Conservation (phyloP, 2,113 vertebrate genomes). For the Zeus faber region DNA sequence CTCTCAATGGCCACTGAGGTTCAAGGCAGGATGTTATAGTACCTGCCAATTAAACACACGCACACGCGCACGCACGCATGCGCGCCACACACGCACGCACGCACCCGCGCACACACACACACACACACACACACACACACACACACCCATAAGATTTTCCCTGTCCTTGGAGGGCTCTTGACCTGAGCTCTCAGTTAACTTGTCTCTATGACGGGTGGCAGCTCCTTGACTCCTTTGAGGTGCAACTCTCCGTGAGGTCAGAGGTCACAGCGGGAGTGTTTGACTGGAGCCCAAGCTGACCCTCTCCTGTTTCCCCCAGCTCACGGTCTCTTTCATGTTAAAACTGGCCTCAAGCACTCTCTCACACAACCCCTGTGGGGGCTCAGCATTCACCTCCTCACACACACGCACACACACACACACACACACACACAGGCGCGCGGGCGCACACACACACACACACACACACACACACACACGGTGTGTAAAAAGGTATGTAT, state of each 20-base stretch:
- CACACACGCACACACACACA: slow-evolving; percentile 20
- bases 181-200: slow-evolving; percentile 51
- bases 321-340: slow-evolving; percentile 66
- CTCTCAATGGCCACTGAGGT: background rate
- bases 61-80: too few relatives aligned
- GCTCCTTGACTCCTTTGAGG: slow-evolving; percentile 61
- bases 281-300: slow-evolving; percentile 61
- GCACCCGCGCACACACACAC: slow-evolving; percentile 10
- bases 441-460: slow-evolving; percentile 4
- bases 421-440: slow-evolving; percentile 7
- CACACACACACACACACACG: background rate
- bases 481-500: too few relatives aligned
- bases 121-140: slow-evolving; percentile 10
- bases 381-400: slow-evolving; percentile 9
- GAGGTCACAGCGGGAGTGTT: slow-evolving; percentile 55
- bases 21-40: background rate
- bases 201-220: slow-evolving; percentile 46
- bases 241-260: slow-evolving; percentile 49
- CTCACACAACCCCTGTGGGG: slow-evolving; percentile 51
- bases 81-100: background rate
- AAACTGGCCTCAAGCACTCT: slow-evolving; percentile 60
- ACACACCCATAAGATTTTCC: slow-evolving; percentile 4
- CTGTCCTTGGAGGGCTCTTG: slow-evolving; percentile 35
- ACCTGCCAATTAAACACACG: background rate
- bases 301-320: slow-evolving; percentile 39